phyloP scores from a whole-genome alignment of 2,797 vertebrate species.

The Nyctibius grandis region DNA sequence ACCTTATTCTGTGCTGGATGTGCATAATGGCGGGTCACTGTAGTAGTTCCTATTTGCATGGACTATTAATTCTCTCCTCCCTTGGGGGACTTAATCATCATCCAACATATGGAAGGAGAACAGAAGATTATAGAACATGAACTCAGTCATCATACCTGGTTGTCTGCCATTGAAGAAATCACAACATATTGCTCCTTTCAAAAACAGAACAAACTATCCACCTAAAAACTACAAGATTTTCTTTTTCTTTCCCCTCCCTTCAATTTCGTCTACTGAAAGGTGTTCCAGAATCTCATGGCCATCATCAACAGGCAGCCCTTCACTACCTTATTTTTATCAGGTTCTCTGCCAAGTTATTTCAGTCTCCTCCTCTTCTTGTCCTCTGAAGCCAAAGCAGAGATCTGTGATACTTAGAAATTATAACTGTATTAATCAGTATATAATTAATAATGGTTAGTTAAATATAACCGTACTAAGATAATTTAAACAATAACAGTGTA shows the following conservation, averaged over 20 bases:
- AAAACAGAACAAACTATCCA: neutral
- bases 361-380: neutral
- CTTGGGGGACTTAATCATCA: neutral
- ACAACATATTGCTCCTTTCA: neutral
- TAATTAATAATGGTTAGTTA: neutral
- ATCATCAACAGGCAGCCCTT: neutral
- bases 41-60: neutral
- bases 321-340: neutral
- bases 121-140: neutral
- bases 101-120: neutral
- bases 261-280: neutral
- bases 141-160: neutral
- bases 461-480: neutral
- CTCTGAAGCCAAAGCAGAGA: neutral
- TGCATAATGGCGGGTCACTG: neutral
- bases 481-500: neutral
- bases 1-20: neutral
- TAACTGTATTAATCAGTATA: neutral
- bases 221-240: neutral
- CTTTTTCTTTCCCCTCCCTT: accelerated
- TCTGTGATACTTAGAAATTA: neutral
- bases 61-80: neutral
- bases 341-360: neutral
- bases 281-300: neutral
- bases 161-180: neutral